Evolutionary conservation across 2,888 invertebrate species (phyloP), one percentile per base, ranked within the genome.

Genomic region (Perizoma affinitatum): DNA sequence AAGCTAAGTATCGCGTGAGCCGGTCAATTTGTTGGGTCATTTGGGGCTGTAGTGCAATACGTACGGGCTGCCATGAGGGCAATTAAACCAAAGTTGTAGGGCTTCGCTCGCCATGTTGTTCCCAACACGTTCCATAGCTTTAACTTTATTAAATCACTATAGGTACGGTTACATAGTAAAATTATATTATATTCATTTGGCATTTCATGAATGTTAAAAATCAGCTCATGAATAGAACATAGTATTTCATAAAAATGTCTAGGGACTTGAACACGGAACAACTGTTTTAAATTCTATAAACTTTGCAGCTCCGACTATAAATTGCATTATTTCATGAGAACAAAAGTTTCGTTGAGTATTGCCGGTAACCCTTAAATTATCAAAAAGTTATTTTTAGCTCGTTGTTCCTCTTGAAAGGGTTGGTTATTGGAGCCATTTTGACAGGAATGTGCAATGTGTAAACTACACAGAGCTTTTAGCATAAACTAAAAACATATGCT

Each of bases 1-100:
- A 76, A 81, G 78, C 74, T 71, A 79, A 80, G 75, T 72, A 83
- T 91, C 82, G 91, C 91, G 90, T 91, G 91, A 77, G 80, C 78
- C 80, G 81, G 83, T 88, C 88, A 91, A 90, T 90, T 91, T 90
- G 88, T 84, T 80, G 80, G 86, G 84, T 88, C 88, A 86, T 87
- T 90, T 84, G 83, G 79, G 82, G 84, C 81, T 77, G 67, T 66
- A 77, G 80, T 79, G 78, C 84, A 83, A 85, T 87, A 87, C 83
- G 88, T 87, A 87, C 83, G 88, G 88, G 87, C 79, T 76, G 73
- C 73, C 73, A 77, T 80, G 77, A 80, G 76, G 82, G 86, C 87
- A 89, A 90, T 90, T 90, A 89, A 88, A 88, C 84, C 78, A 73
- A 76, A 81, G 79, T 75, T 79, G 80, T 79, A 85, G 81, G 86